phyloP scores from a whole-genome alignment of 1,140 invertebrate genomes.

The Lasaia peninsularis region DNA sequence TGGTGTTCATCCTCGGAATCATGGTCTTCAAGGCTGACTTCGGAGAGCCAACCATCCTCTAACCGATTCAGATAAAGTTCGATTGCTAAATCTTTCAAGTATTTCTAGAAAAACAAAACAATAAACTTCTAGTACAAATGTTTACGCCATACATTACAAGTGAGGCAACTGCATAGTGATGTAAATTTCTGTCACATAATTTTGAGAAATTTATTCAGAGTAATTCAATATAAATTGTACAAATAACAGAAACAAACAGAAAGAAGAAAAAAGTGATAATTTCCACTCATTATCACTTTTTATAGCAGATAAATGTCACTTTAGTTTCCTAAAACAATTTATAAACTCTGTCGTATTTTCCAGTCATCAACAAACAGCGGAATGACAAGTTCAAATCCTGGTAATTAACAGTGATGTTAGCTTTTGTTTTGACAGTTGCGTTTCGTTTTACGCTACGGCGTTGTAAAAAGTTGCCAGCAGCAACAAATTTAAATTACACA shows the following conservation, averaged over 20 bases:
- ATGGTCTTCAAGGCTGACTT: slow-evolving; percentile 39
- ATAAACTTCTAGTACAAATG: slow-evolving; percentile 38
- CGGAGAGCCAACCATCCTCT: slow-evolving; percentile 41
- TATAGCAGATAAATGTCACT: slow-evolving; percentile 31
- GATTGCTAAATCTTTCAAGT: slow-evolving; percentile 39
- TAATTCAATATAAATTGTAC: slow-evolving; percentile 40
- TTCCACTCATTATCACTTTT: slow-evolving; percentile 38
- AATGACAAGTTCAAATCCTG: slow-evolving; percentile 39
- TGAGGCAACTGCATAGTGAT: slow-evolving; percentile 37
- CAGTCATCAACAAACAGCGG: slow-evolving; percentile 38
- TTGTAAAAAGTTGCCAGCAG: slow-evolving; percentile 37
- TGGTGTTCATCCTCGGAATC: slow-evolving; percentile 40
- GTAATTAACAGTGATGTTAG: slow-evolving; percentile 40
- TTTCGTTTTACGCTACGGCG: slow-evolving; percentile 41
- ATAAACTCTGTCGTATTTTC: slow-evolving; percentile 32
- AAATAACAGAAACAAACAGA: slow-evolving; percentile 35
- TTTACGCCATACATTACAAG: slow-evolving; percentile 33
- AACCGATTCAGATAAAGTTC: slow-evolving; percentile 40
- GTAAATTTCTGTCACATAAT: slow-evolving; percentile 45
- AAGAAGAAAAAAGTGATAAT: slow-evolving; percentile 38
- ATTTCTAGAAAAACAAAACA: slow-evolving; percentile 40
- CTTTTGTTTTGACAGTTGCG: slow-evolving; percentile 37
- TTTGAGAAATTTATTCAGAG: slow-evolving; percentile 41
- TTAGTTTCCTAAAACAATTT: slow-evolving; percentile 35
- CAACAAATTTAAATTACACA: slow-evolving; percentile 41